Evolutionary conservation across 2,797 vertebrate species (phyloP), one percentile per base, ranked within the genome.

Genomic region (Acanthopagrus latus): DNA sequence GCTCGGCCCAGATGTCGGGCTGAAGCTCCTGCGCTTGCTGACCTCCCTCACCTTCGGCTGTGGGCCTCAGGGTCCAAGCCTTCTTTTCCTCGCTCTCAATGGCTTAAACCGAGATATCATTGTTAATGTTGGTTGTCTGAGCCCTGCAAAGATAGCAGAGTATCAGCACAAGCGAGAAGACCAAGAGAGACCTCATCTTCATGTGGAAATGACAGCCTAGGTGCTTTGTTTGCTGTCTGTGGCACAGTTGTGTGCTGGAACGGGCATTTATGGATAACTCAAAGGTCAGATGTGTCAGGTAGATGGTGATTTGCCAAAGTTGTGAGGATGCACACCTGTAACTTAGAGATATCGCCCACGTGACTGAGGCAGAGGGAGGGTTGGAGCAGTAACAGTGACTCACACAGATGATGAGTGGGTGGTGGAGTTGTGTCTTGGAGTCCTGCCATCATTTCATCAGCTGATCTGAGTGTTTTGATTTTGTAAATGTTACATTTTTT

Each of bases 301-400:
- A 62, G 51, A 54, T 21, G 17, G 8, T 38, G 56, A 46, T 64
- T 38, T 72, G 48, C 64, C 33, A 72, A 33, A n/a, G 41, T 4
- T 75, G 78, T 78, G 73, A 62, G 71, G 81, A 73, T 62, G 54
- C 16, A 62, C 83, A 91, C 78, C 82, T 88, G 82, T 64, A n/a
- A 33, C 23, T 55, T 14, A n/a, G 23, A 51, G 38, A 29, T 29
- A 47, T 46, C 57, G 71, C 58, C 13, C 59, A 74, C 60, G 55
- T 33, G 46, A 43, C 27, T 23, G 20, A 79, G 56, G 66, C 33
- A 64, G 25, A 77, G 57, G n/a, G 48, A 51, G 25, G 7, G 20
- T 14, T 16, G 57, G 51, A 57, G 43, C 33, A 63, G 29, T 18
- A 21, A 38, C 44, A 23, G 7, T 64, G 65, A 80, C 65, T 68